Percentiles rank a stretch among this genome's conserved stretches.
Conservation (phyloP, 2,113 vertebrate genomes). For the Coryphaenoides rupestris region DNA sequence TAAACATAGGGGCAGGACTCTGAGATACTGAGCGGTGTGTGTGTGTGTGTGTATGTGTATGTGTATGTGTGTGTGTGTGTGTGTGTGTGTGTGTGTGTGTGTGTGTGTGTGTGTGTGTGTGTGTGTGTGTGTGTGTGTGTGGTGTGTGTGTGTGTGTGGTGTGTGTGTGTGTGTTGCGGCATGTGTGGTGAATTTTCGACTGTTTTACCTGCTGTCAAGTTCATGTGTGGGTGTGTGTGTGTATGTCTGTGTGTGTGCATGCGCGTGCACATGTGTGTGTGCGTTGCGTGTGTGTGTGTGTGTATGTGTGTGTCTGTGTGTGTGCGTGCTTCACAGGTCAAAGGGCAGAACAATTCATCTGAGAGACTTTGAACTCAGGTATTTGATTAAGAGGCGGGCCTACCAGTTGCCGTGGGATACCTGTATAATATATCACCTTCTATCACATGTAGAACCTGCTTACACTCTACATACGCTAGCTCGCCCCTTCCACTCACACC, state of each 20-base stretch:
- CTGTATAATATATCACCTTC: too few relatives aligned
- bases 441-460: too few relatives aligned
- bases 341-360: too few relatives aligned
- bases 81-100: constrained; percentile 32
- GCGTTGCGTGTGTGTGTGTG: constrained; percentile 9
- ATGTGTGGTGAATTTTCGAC: constrained; percentile 50
- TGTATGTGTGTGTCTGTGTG: constrained; percentile 22
- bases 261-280: neutral
- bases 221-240: too few relatives aligned
- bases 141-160: too few relatives aligned
- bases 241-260: constrained; percentile 30
- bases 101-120: constrained; percentile 55
- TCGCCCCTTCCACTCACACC: too few relatives aligned
- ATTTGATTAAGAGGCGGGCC: too few relatives aligned
- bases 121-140: too few relatives aligned
- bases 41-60: neutral
- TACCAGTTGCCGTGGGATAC: too few relatives aligned
- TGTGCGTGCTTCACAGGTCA: neutral
- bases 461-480: too few relatives aligned
- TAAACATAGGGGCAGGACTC: constrained; percentile 77
- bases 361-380: too few relatives aligned
- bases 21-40: constrained; percentile 10
- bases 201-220: constrained; percentile 35
- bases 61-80: neutral
- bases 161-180: constrained; percentile 33